Evolutionary conservation across 2,113 vertebrate genomes (phyloP), one percentile per base, ranked within the genome.

Genomic region (Tylochromis polylepis): DNA sequence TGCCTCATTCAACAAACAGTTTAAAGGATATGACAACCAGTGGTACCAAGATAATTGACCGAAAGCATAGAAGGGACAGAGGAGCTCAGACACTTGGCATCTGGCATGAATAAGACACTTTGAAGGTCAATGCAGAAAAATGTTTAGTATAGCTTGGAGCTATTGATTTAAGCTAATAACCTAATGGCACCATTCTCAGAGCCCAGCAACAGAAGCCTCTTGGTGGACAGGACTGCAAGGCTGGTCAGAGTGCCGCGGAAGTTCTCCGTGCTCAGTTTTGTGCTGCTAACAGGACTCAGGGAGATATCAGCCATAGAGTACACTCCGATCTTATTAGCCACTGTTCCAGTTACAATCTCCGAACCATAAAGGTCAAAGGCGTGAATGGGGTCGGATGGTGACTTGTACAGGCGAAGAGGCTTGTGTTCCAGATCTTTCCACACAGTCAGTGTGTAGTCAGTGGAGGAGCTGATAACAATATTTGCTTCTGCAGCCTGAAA

Each of bases 361-460:
- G 95, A 96, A 89, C 97, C 97, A 0, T 98, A 99, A 31, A 99
- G 96, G 94, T 99, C 98, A 1, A 99, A 99, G 0, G 98, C 95
- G 3, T 99, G 98, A 91, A 99, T 96, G 62, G 97, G 98, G 86
- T 99, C 99, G 0, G 98, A 99, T 1, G 97, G 95, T 0, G 97
- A 98, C 93, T 96, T 98, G 96, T 99, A 99, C 88, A 97, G 97
- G 83, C 99, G 98, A 5, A 97, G 94, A 43, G 98, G 97, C 89
- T 99, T 99, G 94, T 97, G 97, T 80, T 99, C 99, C 88, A 98
- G 94, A 86, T 99, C 98, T 95, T 98, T 99, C 99, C 99, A 99
- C 46, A 99, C 96, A 0, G 97, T 97, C 92, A 99, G 92, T 2
- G 98, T 97, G 94, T 99, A 97, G 94, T 99, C 98, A 0, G 97